Percentiles rank a stretch among this genome's conserved stretches.
Conservation (phyloP, 2,888 invertebrate genomes). For the Leptopilina drosophilae region DNA sequence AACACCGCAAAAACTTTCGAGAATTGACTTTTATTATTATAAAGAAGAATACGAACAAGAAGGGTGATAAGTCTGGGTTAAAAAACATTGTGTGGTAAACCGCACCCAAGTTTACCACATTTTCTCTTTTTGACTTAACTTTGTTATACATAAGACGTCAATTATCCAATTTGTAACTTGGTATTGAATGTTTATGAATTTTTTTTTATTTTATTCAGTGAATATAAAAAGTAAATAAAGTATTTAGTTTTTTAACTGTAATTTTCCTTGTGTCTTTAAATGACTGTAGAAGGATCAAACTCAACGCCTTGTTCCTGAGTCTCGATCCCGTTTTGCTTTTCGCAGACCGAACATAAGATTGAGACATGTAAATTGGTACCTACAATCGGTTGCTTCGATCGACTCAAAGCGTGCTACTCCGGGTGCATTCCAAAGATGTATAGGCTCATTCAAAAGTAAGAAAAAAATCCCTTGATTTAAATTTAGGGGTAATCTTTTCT, state of each 20-base stretch:
- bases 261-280: not conserved
- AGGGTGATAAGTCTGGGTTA: not conserved
- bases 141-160: not conserved
- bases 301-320: constrained; percentile 13
- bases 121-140: constrained; percentile 5
- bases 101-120: not conserved
- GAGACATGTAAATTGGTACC: constrained; percentile 76
- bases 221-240: no score
- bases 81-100: constrained; percentile 28
- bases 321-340: constrained; percentile 38
- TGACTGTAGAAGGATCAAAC: constrained; percentile 18
- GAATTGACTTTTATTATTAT: constrained; percentile 25
- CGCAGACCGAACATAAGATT: constrained; percentile 67
- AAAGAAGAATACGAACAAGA: not conserved
- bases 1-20: constrained; percentile 18
- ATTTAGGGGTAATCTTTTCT: no score
- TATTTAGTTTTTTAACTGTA: not conserved
- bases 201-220: no score
- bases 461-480: no score
- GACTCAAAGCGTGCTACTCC: constrained; percentile 65
- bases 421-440: constrained; percentile 62
- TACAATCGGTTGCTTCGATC: constrained; percentile 71
- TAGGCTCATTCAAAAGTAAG: constrained; percentile 61
- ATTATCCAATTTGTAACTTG: constrained; percentile 14
- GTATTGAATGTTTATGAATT: not conserved